Base-by-base conservation (phyloP, 2,888 invertebrate genomes). In the Euproctis similis region DNA sequence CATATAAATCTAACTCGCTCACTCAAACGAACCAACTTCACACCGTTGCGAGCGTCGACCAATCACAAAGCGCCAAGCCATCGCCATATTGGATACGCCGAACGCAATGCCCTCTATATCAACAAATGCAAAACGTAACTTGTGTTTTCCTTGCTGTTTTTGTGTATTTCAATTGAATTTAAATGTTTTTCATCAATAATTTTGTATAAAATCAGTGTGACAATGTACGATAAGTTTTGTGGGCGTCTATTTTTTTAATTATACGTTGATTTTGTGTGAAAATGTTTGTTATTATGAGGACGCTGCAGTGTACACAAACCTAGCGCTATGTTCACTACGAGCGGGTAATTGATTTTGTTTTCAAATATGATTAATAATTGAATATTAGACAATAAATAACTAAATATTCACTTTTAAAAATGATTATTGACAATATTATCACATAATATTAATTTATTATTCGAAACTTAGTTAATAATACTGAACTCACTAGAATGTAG, bases 1-100 rank as follows among this genome's bases (percentile, higher is more conserved):
- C 73, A 67, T 72, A 82, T 85, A 81, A 80, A 75, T 76, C 75
- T 61, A 51, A 64, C 80, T 70, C 81, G 66, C 76, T 82, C 80
- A 47, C 67, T 59, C 74, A 59, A 45, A 45, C 55, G 51, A 62
- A 50, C 69, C 61, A 82, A 82, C 81, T 81, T 80, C 80, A 75
- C 46, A 42, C 37, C 66, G 55, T 46, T 67, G 60, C 60, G 53
- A 41, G 46, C 46, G 40, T 28, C 49, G 54, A 39, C 84, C 80
- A 80, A 81, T 81, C 51, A 60, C 39, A 50, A 60, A 44, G 49
- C 60, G 42, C 52, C 53, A 46, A 55, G 38, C 50, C 67, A 75
- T 77, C 81, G 85, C 85, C 85, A 85, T 85, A 75, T 85, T 85
- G 82, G 69, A 74, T 60, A 49, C 52, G 41, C 53, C 68, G 62